Evolutionary conservation across 2,113 vertebrate species (phyloP).

Genomic region (Melanocharis versteri): DNA sequence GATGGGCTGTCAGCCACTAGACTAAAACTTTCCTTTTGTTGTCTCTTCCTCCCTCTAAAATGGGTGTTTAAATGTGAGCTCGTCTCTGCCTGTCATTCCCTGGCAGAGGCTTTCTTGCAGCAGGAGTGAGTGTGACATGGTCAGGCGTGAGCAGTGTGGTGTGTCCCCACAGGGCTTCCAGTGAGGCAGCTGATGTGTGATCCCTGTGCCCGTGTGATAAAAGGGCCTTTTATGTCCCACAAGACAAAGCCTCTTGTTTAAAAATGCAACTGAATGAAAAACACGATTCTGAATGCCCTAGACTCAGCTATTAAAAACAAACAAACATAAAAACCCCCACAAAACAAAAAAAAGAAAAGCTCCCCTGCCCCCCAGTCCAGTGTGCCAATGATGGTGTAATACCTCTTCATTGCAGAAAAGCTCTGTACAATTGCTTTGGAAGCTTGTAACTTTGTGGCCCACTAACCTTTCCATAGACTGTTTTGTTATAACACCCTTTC

Average conservation of each 20-base stretch:
- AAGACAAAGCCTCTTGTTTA: conserved; percentile 52
- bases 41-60: not conserved
- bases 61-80: not conserved
- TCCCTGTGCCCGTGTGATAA: not conserved
- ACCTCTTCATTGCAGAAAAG: not conserved
- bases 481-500: not conserved
- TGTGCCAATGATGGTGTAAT: not conserved
- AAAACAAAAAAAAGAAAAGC: not conserved
- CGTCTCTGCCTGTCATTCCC: not conserved
- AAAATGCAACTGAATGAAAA: conserved; percentile 50
- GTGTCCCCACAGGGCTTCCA: not conserved
- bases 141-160: not conserved
- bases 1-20: not conserved
- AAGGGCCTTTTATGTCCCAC: not conserved
- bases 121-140: not conserved
- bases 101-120: not conserved
- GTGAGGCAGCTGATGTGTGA: not conserved
- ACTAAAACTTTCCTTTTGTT: not conserved
- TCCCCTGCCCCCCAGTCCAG: not conserved
- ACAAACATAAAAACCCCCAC: not conserved
- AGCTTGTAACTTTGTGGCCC: not conserved
- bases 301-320: conserved; percentile 35
- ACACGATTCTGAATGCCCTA: not conserved
- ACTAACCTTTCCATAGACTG: not conserved
- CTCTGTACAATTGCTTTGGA: not conserved